Evolutionary conservation across 2,888 invertebrate species (phyloP), one percentile per base, ranked within the genome.

Genomic region (Apodemia hepburni): DNA sequence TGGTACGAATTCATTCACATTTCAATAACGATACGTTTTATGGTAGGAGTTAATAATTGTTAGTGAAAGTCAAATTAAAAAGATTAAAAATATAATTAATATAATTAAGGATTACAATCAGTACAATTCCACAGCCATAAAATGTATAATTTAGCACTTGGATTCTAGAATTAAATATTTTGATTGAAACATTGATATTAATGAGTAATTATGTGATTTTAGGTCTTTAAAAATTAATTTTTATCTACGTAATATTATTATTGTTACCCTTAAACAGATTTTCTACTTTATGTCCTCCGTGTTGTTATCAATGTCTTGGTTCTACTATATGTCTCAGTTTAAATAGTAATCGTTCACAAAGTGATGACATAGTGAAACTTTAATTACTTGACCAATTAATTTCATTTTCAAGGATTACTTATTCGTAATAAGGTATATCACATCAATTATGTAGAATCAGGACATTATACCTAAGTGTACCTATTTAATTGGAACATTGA

Each of bases 81-180:
- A 80, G 60, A 74, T 79, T 75, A 77, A 72, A 77, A 72, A 75
- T 73, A 78, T 78, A 82, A 71, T 71, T 81, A 74, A 74, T 81
- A 78, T 5, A 49, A 49, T 82, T 81, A 82, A 81, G 81, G 79
- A 80, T 82, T 81, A 85, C 84, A 77, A 81, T 88, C 85, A 88
- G 87, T 89, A 82, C 86, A 76, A 84, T 86, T 86, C 88, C 91
- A 91, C 91, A 91, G 91, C 91, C 91, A 89, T 91, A 84, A 83
- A 77, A 73, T 76, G 68, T 85, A 83, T 84, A 81, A 85, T 83
- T 85, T 87, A 89, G 85, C 83, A 86, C 83, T 87, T 87, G 80
- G 78, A 84, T 77, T 76, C 80, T 84, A 86, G 73, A 73, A 70
- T 77, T 72, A 42, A 73, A 74, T 69, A 70, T 68, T 74, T 62